A percentile compares a stretch with the other conserved stretches of the same genome.
These are phyloP conservation scores for Lutjanus campechanus DNA, from an alignment of 2,797 vertebrate genomes.

Conservation along the genomic window DNA sequence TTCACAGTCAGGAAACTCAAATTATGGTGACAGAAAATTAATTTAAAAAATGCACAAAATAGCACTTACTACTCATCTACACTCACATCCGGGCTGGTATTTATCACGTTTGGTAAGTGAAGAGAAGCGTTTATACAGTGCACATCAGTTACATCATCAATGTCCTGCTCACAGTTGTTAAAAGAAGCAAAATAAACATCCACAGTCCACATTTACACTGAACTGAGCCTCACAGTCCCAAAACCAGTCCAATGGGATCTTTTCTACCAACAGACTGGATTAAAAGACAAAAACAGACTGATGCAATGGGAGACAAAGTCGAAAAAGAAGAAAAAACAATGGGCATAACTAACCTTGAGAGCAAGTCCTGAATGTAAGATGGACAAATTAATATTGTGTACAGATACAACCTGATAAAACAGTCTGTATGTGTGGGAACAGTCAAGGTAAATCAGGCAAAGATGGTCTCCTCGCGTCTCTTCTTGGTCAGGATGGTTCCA, in stretches of 20 bases:
- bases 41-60: slow-evolving; percentile 31
- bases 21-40: slow-evolving; percentile 24
- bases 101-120: slow-evolving; percentile 14
- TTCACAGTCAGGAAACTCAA: slow-evolving; percentile 36
- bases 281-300: slow-evolving; percentile 13
- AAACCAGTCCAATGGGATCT: not conserved
- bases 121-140: slow-evolving; percentile 26
- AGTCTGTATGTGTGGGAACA: not conserved
- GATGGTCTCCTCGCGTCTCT: slow-evolving; percentile 97
- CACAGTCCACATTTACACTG: not conserved
- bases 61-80: slow-evolving; percentile 8
- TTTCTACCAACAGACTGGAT: not conserved
- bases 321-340: slow-evolving; percentile 1
- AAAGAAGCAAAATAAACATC: slow-evolving; percentile 24
- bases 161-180: slow-evolving; percentile 10
- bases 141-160: slow-evolving; percentile 8
- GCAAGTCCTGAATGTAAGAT: slow-evolving; percentile 12
- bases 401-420: not conserved
- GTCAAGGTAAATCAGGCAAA: slow-evolving; percentile 87
- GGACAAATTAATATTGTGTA: not conserved
- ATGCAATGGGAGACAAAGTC: not conserved
- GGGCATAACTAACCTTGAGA: not conserved
- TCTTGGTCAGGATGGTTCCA: slow-evolving; percentile 99
- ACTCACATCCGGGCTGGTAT: slow-evolving; percentile 23
- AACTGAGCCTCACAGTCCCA: slow-evolving; percentile 9